These are phyloP conservation scores for Cephus runcator DNA, from an alignment of 2,888 invertebrate genomes.

Conservation along the genomic window DNA sequence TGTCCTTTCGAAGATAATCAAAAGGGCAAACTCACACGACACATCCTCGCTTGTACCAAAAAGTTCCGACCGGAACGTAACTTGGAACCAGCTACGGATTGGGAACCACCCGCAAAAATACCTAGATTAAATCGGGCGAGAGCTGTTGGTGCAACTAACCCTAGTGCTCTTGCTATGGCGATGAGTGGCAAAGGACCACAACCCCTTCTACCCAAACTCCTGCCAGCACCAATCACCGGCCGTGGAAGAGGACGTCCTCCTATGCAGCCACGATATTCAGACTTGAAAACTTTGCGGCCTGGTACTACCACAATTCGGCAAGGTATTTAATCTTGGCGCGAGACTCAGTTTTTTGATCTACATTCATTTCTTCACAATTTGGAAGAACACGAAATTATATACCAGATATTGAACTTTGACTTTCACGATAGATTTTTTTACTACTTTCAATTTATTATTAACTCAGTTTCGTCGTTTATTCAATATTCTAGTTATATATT, in stretches of 20 bases:
- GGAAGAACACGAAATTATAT: too few species aligned
- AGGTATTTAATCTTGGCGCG: constrained; percentile 36
- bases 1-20: constrained; percentile 96
- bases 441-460: too few species aligned
- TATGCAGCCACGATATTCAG: constrained; percentile 61
- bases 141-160: constrained; percentile 50
- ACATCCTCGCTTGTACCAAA: constrained; percentile 87
- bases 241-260: constrained; percentile 65
- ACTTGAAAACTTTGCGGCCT: constrained; percentile 56
- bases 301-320: constrained; percentile 51
- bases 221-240: constrained; percentile 62
- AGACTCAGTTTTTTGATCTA: background rate
- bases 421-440: too few species aligned
- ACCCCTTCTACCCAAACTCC: constrained; percentile 65
- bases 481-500: too few species aligned
- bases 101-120: constrained; percentile 95
- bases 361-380: background rate
- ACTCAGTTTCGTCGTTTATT: too few species aligned
- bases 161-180: constrained; percentile 59
- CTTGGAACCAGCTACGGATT: constrained; percentile 86
- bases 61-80: constrained; percentile 90
- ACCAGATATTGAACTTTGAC: too few species aligned
- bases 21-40: constrained; percentile 89
- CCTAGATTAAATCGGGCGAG: constrained; percentile 73
- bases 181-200: constrained; percentile 59